phyloP scores from a whole-genome alignment of 2,797 vertebrate genomes.

The Dermochelys coriacea region DNA sequence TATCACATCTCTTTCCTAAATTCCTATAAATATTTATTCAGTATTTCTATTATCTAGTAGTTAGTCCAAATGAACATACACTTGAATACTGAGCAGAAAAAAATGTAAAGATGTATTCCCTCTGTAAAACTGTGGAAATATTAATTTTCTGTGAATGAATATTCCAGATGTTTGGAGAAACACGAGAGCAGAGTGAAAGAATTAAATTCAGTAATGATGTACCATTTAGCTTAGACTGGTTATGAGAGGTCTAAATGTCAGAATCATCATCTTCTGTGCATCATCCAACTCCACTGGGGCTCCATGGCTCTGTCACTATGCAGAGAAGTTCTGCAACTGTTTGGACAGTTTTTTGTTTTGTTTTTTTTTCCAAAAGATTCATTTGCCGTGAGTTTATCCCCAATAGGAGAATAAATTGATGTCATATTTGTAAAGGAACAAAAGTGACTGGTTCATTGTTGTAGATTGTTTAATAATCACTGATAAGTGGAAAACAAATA shows the following conservation, averaged over 20 bases:
- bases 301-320: conserved; percentile 1
- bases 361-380: conserved; percentile 34
- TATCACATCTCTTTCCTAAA: not conserved
- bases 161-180: conserved; percentile 35
- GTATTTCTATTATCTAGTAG: conserved; percentile 33
- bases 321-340: not conserved
- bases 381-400: conserved; percentile 17
- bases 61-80: conserved; percentile 45
- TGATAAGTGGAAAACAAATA: conserved; percentile 66
- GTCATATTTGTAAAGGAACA: conserved; percentile 40
- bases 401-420: conserved; percentile 34
- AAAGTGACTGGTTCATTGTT: conserved; percentile 50
- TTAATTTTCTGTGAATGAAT: conserved; percentile 39
- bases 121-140: conserved; percentile 31
- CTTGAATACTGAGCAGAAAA: not conserved
- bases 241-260: conserved; percentile 21
- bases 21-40: conserved; percentile 24
- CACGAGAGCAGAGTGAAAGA: conserved; percentile 21
- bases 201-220: conserved; percentile 35
- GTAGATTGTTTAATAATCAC: conserved; percentile 69
- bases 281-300: not conserved
- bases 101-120: conserved; percentile 9
- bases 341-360: conserved; percentile 33
- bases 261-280: not conserved
- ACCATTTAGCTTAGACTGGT: not conserved